These are phyloP conservation scores for Latrodectus hesperus DNA, from an alignment of 2,888 invertebrate genomes.

Conservation along the genomic window DNA sequence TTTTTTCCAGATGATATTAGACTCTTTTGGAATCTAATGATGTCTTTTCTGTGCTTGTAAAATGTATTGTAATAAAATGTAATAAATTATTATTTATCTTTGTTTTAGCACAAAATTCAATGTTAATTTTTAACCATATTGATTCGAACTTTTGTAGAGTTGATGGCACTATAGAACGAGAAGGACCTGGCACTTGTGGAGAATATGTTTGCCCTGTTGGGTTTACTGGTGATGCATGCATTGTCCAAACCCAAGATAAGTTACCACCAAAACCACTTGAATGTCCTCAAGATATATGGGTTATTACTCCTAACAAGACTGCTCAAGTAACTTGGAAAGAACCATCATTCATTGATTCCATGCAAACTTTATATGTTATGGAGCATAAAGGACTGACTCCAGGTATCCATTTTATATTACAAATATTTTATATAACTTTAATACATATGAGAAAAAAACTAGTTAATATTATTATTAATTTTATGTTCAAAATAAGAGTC, in stretches of 20 bases:
- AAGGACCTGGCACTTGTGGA: constrained; percentile 93
- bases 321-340: constrained; percentile 93
- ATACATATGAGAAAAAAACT: too few relatives aligned
- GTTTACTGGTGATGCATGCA: constrained; percentile 88
- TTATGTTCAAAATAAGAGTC: too few relatives aligned
- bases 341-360: constrained; percentile 90
- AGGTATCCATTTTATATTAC: constrained; percentile 40
- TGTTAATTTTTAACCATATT: too few relatives aligned
- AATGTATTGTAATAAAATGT: too few relatives aligned
- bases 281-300: constrained; percentile 95
- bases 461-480: too few relatives aligned
- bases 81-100: too few relatives aligned
- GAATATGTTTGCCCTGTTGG: constrained; percentile 91
- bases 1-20: too few relatives aligned
- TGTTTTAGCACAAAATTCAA: too few relatives aligned
- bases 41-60: too few relatives aligned
- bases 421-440: too few relatives aligned
- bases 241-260: constrained; percentile 88
- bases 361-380: constrained; percentile 69
- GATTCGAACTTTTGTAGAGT: constrained; percentile 74
- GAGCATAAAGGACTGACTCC: constrained; percentile 68
- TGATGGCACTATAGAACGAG: constrained; percentile 90
- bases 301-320: constrained; percentile 92
- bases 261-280: constrained; percentile 88
- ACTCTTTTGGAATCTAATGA: too few relatives aligned